Evolutionary conservation across 2,888 invertebrate genomes (phyloP), one percentile per base, ranked within the genome.

Genomic region (Galerucella nymphaeae): DNA sequence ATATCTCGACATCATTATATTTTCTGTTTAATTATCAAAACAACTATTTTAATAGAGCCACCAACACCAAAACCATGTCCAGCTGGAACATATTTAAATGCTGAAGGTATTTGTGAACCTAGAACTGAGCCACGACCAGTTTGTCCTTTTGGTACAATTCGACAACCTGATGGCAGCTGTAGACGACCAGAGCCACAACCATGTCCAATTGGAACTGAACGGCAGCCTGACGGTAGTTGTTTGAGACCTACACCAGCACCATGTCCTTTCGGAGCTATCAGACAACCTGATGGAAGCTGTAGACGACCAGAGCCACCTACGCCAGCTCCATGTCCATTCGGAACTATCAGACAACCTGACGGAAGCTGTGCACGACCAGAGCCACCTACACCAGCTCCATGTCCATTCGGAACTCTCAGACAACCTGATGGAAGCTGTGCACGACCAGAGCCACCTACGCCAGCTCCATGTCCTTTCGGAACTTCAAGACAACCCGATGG

Each of bases 81-180:
- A 53, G 71, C 75, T 45, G 77, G 79, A 45, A 73, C 73, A 3
- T 65, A 70, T 61, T 68, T 72, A 62, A 70, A 66, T 67, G 73
- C 69, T 2, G 75, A 70, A 38, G 75, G 75, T 41, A 68, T n/a
- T 20, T 75, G 75, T 59, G 67, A 55, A 65, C 58, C 66, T 38
- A 48, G 68, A 58, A 73, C 72, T 67, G 41, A 58, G 50, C 58
- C 58, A 42, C 10, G 42, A 1, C 73, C 76, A 59, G 58, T 53
- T 48, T 79, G 79, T 70, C 72, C 73, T 8, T 57, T 63, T 30
- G 78, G 77, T 20, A 63, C 73, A 64, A 55, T 55, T n/a, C 66
- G 64, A 59, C 66, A 62, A 57, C 71, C 69, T 4, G 66, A 69
- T 48, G 76, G 76, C 30, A 61, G 61, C 18, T 73, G 74, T 16